These are phyloP conservation scores for Toxostoma redivivum DNA, from an alignment of 2,113 vertebrate genomes.

Conservation along the genomic window DNA sequence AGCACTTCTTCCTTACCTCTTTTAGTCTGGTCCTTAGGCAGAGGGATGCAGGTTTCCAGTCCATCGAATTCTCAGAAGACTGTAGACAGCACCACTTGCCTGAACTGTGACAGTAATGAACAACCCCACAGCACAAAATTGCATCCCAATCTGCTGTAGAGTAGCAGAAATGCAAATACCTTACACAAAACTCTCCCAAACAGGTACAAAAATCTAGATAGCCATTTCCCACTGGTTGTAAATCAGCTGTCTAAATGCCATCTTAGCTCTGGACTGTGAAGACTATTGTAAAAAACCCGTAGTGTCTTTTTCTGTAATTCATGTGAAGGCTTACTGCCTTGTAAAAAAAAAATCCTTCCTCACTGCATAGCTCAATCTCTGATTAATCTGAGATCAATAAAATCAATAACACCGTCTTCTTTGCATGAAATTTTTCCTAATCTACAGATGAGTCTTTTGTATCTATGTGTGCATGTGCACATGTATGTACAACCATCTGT, in stretches of 20 bases:
- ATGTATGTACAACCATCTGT: background rate
- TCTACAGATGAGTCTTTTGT: background rate
- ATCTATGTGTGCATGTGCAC: fast-evolving
- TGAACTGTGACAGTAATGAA: background rate
- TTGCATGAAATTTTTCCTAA: background rate
- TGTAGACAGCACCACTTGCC: background rate
- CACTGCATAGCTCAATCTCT: background rate
- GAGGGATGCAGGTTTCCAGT: background rate
- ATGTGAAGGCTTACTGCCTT: background rate
- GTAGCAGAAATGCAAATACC: background rate
- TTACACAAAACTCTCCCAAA: background rate
- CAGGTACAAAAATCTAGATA: background rate
- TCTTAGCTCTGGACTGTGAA: background rate
- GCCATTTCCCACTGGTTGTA: background rate
- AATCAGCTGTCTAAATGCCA: background rate
- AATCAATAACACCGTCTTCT: background rate
- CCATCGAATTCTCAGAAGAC: background rate
- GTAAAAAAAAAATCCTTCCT: background rate
- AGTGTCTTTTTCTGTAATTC: background rate
- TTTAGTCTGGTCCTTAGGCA: background rate
- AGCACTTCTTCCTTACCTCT: background rate
- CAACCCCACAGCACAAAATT: background rate
- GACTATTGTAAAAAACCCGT: fast-evolving
- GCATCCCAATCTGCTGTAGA: background rate
- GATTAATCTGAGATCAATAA: background rate